Evolutionary conservation across 2,797 vertebrate genomes (phyloP).

Genomic region (Microchirus variegatus): DNA sequence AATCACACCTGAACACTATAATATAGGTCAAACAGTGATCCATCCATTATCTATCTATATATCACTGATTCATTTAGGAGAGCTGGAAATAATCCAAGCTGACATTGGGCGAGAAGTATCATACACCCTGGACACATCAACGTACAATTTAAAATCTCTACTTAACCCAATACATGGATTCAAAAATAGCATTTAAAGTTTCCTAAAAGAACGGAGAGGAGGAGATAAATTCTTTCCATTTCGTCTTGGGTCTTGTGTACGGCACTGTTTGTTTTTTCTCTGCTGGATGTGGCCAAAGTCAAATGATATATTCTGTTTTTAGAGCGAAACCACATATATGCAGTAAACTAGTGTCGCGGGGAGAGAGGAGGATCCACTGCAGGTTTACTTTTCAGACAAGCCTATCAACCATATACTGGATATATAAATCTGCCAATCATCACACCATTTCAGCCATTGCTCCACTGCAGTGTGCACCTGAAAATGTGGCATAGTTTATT

Average conservation of each 20-base stretch:
- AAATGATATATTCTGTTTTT: constrained; percentile 66
- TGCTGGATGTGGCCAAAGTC: constrained; percentile 38
- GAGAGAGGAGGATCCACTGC: constrained; percentile 25
- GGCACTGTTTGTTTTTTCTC: constrained; percentile 26
- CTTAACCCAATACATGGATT: too few species aligned
- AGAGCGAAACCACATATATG: constrained; percentile 59
- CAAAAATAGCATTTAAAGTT: too few species aligned
- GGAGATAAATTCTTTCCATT: background rate
- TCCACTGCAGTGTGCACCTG: background rate
- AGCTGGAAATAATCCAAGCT: too few species aligned
- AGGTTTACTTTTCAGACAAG: background rate
- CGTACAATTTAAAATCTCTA: too few species aligned
- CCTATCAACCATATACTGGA: background rate
- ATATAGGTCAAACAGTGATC: too few species aligned
- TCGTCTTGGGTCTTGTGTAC: background rate
- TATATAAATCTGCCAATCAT: background rate
- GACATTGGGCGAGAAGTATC: too few species aligned
- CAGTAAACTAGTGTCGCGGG: constrained; percentile 24
- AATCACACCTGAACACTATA: too few species aligned
- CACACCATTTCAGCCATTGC: background rate
- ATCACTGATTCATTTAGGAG: too few species aligned
- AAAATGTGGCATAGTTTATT: too few species aligned
- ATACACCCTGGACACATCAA: too few species aligned
- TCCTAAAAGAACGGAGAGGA: background rate
- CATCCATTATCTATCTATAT: too few species aligned